Evolutionary conservation across 92 coral and sea anemone species (phyloP), one percentile per base, ranked within the genome.

Genomic region (Blastomussa wellsi): DNA sequence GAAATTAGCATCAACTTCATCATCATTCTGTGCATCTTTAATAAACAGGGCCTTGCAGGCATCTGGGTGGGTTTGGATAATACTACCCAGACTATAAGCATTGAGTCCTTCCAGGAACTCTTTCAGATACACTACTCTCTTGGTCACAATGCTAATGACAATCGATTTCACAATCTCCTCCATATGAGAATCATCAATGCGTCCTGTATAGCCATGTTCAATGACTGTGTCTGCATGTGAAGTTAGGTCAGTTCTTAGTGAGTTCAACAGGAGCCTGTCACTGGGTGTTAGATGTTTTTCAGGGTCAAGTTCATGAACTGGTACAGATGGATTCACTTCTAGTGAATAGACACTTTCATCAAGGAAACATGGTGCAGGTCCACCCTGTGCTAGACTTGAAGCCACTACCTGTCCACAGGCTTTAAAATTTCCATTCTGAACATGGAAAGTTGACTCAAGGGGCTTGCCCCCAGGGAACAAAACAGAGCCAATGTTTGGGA

Each of bases 401-500:
- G 86, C 82, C 55, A 79, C 92, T 42, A 89, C 74, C 77, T 89
- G 74, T 75, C 89, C 92, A 88, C 94, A 87, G 71, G 93, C 84
- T 88, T 82, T 84, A 77, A 91, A 89, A 86, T 84, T 78, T 65
- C 90, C 88, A 84, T 93, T 90, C 10, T 90, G 94, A 8, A 93
- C 62, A 68, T 90, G 83, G 81, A 72, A 86, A 44, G 88, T 86
- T 14, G 94, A 88, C 49, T 86, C 86, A 6, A 88, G 68, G 35
- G 94, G 94, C 33, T 83, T 75, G 7, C 97, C 96, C 82, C 91
- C 74, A 24, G 92, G 92, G 78, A 93, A 93, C 79, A 90, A 74
- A 2, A 52, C 78, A 32, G 47, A 35, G 44, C 92, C 88, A 60
- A 90, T 84, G 48, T 86, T 74, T 5, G 82, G 71, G n/a, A 93